Percentiles rank a stretch among this genome's conserved stretches.
These are phyloP conservation scores for Gasterosteus nipponicus DNA, from an alignment of 2,113 vertebrate species.

Conservation along the genomic window DNA sequence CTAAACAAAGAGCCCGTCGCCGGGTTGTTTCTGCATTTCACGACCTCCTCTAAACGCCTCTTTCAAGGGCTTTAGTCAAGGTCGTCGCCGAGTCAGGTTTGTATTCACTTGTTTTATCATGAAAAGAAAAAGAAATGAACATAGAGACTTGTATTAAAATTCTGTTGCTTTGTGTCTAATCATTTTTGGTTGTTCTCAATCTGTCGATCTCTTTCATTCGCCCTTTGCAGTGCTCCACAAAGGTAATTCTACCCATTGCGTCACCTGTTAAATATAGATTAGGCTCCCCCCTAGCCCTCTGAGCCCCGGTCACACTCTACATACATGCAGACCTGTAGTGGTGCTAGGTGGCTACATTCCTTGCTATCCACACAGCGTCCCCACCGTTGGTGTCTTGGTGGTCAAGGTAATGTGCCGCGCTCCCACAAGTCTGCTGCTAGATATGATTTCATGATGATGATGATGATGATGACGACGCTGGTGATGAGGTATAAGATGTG, in stretches of 20 bases:
- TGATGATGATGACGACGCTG: conserved; percentile 31
- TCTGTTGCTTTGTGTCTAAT: conserved; percentile 50
- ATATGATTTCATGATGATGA: conserved; percentile 45
- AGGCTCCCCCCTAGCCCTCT: conserved; percentile 18
- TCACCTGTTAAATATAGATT: conserved; percentile 26
- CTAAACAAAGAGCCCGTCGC: conserved; percentile 54
- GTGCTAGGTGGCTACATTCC: conserved; percentile 82
- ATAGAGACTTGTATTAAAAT: neutral
- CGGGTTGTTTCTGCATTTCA: conserved; percentile 39
- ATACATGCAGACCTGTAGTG: conserved; percentile 15
- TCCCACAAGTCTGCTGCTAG: conserved; percentile 56
- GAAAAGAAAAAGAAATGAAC: conserved; percentile 2
- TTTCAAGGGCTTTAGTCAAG: conserved; percentile 31
- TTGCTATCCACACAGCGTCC: conserved; percentile 75
- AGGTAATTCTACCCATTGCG: conserved; percentile 72
- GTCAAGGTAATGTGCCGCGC: conserved; percentile 70
- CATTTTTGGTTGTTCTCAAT: conserved; percentile 65
- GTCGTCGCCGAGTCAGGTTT: conserved; percentile 58
- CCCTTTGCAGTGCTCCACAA: conserved; percentile 73
- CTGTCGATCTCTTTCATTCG: conserved; percentile 66
- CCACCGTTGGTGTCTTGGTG: conserved; percentile 77
- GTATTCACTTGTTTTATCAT: conserved; percentile 34
- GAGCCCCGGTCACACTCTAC: conserved; percentile 14
- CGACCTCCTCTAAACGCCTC: conserved; percentile 22
- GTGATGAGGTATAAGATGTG: conserved; percentile 45